Conservation (phyloP, 92 coral and sea anemone genomes). For the Zoanthus gigantus region DNA sequence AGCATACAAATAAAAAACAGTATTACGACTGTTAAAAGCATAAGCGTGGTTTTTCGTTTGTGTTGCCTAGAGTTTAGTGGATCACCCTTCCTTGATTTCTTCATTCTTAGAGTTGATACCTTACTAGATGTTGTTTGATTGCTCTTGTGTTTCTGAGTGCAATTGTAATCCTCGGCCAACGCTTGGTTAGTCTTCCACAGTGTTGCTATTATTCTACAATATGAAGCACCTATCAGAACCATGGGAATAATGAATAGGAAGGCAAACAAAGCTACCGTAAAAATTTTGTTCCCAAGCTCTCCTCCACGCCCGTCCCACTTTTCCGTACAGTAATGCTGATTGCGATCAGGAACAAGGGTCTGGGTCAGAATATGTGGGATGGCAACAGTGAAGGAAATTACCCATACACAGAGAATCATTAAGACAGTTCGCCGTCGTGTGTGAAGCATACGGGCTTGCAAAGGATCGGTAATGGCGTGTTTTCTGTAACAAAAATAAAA, state of each 20-base stretch:
- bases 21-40: slow-evolving; percentile 84
- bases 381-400: slow-evolving; percentile 69
- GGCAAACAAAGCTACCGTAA: slow-evolving; percentile 68
- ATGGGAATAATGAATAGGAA: slow-evolving; percentile 81
- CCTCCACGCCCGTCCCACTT: slow-evolving; percentile 70
- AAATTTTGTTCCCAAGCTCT: slow-evolving; percentile 51
- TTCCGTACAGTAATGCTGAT: slow-evolving; percentile 38
- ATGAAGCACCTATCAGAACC: slow-evolving; percentile 66
- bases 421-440: slow-evolving; percentile 63
- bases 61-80: slow-evolving; percentile 27
- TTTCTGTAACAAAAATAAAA: slow-evolving; percentile 57
- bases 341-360: neutral
- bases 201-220: slow-evolving; percentile 65
- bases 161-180: slow-evolving; percentile 38
- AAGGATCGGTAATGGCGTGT: slow-evolving; percentile 88
- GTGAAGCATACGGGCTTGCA: slow-evolving; percentile 71
- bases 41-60: slow-evolving; percentile 88
- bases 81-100: slow-evolving; percentile 5
- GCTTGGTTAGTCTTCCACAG: slow-evolving; percentile 71
- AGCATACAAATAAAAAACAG: slow-evolving; percentile 82
- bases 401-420: slow-evolving; percentile 70
- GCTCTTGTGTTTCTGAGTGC: neutral
- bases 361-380: slow-evolving; percentile 68
- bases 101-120: neutral
- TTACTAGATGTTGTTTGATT: neutral